A percentile compares a stretch with the other conserved stretches of the same genome.
Conservation (phyloP, 2,888 invertebrate genomes). For the Emmelina monodactyla region DNA sequence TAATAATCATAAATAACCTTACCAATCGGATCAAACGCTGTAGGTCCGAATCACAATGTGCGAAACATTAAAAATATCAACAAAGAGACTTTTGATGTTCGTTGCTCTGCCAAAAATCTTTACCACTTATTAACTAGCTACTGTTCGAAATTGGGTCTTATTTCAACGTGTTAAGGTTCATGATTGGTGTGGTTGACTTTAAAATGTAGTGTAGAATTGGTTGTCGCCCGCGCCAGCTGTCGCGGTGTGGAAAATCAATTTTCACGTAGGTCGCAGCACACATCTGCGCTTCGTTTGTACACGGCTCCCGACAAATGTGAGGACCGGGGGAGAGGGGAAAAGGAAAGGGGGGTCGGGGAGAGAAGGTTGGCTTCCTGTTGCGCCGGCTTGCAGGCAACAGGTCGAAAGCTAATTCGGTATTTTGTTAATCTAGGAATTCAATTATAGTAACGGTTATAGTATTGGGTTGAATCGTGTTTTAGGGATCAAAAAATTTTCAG, state of each 20-base stretch:
- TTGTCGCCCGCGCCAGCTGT: slow-evolving; percentile 62
- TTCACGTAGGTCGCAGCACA: slow-evolving; percentile 63
- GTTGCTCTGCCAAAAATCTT: slow-evolving; percentile 38
- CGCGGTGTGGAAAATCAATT: slow-evolving; percentile 64
- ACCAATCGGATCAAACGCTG: slow-evolving; percentile 61
- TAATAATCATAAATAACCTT: slow-evolving; percentile 61
- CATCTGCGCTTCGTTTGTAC: slow-evolving; percentile 51
- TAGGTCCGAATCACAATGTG: slow-evolving; percentile 58
- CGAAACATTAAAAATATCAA: slow-evolving; percentile 67
- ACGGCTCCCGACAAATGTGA: slow-evolving; percentile 23
- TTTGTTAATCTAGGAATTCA: no score
- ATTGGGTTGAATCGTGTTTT: no score
- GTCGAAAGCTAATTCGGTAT: no score
- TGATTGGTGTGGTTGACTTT: slow-evolving; percentile 12
- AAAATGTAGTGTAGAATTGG: slow-evolving; percentile 26
- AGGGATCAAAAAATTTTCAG: no score
- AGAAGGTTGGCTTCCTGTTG: no score
- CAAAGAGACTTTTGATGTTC: slow-evolving; percentile 63
- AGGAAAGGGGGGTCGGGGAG: not conserved
- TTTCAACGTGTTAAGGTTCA: slow-evolving; percentile 16
- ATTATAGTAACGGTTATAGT: no score
- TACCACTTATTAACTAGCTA: not conserved
- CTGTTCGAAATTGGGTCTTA: not conserved
- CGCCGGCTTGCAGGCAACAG: no score
- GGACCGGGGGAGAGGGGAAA: not conserved